Conservation (phyloP, 2,113 vertebrate species). For the Nerophis lumbriciformis region DNA sequence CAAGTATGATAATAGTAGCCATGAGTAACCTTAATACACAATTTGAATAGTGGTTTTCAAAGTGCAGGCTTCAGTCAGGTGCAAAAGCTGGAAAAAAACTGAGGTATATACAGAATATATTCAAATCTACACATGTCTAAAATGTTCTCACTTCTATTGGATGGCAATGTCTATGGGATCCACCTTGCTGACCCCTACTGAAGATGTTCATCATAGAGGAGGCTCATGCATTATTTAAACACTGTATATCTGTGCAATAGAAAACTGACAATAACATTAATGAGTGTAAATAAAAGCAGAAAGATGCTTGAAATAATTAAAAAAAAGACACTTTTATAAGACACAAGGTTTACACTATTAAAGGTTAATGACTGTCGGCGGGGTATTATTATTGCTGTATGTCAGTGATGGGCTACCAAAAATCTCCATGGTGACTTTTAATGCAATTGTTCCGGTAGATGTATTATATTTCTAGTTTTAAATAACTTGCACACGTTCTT, state of each 20-base stretch:
- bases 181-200: conserved; percentile 5
- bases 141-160: too few species aligned
- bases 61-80: too few species aligned
- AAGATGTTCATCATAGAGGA: conserved; percentile 10
- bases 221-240: conserved; percentile 3
- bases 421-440: too few species aligned
- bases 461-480: not conserved
- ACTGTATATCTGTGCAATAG: not conserved
- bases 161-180: too few species aligned
- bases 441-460: not conserved
- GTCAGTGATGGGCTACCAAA: conserved; percentile 9
- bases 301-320: not conserved
- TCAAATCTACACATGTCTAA: too few species aligned
- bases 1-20: too few species aligned
- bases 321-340: not conserved
- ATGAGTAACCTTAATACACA: too few species aligned
- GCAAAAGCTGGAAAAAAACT: too few species aligned
- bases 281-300: conserved; percentile 10
- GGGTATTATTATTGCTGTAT: not conserved
- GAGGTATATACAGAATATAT: too few species aligned
- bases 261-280: not conserved
- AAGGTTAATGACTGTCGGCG: conserved; percentile 7
- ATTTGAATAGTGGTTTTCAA: too few species aligned
- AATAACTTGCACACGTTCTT: conserved; percentile 17
- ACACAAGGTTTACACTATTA: not conserved